Evolutionary conservation across 2,888 invertebrate species (phyloP).

Genomic region (Drosophila atripex): DNA sequence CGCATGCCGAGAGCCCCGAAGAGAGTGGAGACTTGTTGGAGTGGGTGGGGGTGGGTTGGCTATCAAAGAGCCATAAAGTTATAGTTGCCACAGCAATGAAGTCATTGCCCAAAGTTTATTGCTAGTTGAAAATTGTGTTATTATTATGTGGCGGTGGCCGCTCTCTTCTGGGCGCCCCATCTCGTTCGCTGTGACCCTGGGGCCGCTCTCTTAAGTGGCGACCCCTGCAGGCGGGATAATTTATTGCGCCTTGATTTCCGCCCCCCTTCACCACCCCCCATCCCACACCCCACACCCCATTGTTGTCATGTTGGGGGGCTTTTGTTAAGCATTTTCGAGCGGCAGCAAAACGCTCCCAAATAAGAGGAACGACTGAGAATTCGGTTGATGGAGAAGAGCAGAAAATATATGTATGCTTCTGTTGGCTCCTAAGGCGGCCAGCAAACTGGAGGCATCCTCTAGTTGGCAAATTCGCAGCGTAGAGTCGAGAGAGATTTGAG

Average conservation of each 20-base stretch:
- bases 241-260: conserved; percentile 36
- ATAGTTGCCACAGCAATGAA: conserved; percentile 65
- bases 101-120: conserved; percentile 59
- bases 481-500: conserved; percentile 58
- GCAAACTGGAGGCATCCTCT: conserved; percentile 56
- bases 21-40: conserved; percentile 15
- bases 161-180: conserved; percentile 6
- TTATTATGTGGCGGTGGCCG: conserved; percentile 47
- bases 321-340: conserved; percentile 64
- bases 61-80: conserved; percentile 62
- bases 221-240: conserved; percentile 27
- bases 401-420: conserved; percentile 47
- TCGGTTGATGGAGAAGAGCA: conserved; percentile 19
- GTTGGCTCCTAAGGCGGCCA: conserved; percentile 54
- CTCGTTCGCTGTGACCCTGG: conserved; percentile 28
- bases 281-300: conserved; percentile 1
- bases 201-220: conserved; percentile 57
- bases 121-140: conserved; percentile 65
- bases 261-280: conserved; percentile 1
- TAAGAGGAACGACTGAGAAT: conserved; percentile 35
- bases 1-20: conserved; percentile 58
- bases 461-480: conserved; percentile 71
- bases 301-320: conserved; percentile 19
- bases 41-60: conserved; percentile 9
- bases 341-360: conserved; percentile 50